Evolutionary conservation across 2,113 vertebrate species (phyloP).

Genomic region (Aix galericulata): DNA sequence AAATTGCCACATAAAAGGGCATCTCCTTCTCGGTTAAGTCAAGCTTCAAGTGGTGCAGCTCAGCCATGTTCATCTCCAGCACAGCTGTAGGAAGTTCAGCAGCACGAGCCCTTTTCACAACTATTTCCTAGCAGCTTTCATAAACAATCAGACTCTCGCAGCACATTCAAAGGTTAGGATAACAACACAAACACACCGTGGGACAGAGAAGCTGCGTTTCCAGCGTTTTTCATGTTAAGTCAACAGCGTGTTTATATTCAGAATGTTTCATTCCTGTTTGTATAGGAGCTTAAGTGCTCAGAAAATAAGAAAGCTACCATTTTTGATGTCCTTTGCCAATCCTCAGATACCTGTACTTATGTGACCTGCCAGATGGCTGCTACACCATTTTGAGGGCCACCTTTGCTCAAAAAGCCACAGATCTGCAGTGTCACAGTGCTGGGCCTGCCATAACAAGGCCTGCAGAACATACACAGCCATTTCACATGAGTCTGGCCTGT

Average conservation of each 20-base stretch:
- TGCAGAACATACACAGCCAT: not conserved
- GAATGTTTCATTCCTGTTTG: not conserved
- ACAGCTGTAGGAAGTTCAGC: not conserved
- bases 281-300: not conserved
- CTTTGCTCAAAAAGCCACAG: not conserved
- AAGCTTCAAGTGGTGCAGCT: not conserved
- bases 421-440: not conserved
- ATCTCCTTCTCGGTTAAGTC: not conserved
- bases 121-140: not conserved
- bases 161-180: not conserved
- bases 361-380: not conserved
- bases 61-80: not conserved
- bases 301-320: not conserved
- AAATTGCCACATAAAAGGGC: not conserved
- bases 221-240: not conserved
- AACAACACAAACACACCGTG: not conserved
- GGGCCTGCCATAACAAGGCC: not conserved
- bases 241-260: not conserved
- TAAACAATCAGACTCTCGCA: not conserved
- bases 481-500: not conserved
- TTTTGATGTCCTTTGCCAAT: not conserved
- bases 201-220: not conserved
- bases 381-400: not conserved
- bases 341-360: not conserved
- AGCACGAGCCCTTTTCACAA: not conserved